Evolutionary conservation across 1,140 invertebrate species (phyloP).

Genomic region (Galendromus occidentalis): DNA sequence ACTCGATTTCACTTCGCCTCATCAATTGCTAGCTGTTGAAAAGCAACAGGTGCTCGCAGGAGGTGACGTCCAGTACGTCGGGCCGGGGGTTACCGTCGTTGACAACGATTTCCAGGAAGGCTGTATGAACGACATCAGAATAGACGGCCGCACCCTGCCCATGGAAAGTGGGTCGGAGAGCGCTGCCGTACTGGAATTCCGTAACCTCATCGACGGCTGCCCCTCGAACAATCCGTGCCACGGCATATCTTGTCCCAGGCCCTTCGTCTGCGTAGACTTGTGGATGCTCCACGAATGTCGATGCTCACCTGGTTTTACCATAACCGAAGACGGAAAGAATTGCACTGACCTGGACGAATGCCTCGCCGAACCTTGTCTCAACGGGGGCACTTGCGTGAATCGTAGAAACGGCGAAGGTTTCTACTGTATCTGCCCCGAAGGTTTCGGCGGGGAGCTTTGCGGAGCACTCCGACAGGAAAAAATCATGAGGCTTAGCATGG

Average conservation of each 20-base stretch:
- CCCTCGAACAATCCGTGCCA: constrained; percentile 80
- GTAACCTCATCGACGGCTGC: constrained; percentile 72
- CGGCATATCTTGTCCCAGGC: constrained; percentile 67
- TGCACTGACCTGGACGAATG: constrained; percentile 87
- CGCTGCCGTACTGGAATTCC: constrained; percentile 73
- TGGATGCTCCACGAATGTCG: constrained; percentile 95
- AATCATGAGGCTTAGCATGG: constrained; percentile 76
- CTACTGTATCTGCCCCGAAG: constrained; percentile 46
- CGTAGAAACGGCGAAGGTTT: constrained; percentile 36
- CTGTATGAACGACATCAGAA: constrained; percentile 59
- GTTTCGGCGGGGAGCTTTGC: constrained; percentile 82
- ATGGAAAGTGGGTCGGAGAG: constrained; percentile 85
- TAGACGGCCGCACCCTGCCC: constrained; percentile 77
- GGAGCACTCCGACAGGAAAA: constrained; percentile 76
- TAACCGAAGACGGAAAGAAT: constrained; percentile 64
- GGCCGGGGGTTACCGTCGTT: constrained; percentile 50
- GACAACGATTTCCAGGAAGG: constrained; percentile 86
- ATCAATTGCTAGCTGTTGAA: constrained; percentile 74
- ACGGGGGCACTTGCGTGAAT: constrained; percentile 35
- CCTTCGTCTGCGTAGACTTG: constrained; percentile 85
- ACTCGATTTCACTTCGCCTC: constrained; percentile 57
- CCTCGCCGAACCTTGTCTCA: constrained; percentile 68
- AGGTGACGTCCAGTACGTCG: constrained; percentile 82
- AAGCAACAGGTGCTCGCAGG: constrained; percentile 85
- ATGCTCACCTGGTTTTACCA: constrained; percentile 74